phyloP scores from a whole-genome alignment of 2,888 invertebrate species.

The Stegana nigrithorax region DNA sequence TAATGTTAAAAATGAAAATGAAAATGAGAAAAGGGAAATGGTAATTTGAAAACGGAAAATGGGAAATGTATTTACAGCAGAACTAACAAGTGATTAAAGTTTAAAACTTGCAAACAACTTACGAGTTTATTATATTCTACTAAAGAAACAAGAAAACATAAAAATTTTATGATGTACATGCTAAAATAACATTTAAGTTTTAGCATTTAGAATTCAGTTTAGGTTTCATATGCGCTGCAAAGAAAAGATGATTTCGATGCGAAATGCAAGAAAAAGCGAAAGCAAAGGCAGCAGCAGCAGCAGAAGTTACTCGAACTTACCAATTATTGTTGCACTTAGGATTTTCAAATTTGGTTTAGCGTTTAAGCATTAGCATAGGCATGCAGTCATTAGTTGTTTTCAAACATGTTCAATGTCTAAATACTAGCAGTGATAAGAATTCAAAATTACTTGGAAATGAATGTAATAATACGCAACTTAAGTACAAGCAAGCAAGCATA shows the following conservation, averaged over 20 bases:
- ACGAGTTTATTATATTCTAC: constrained; percentile 34
- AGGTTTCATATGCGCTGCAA: constrained; percentile 16
- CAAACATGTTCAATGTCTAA: constrained; percentile 37
- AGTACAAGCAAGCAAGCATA: constrained; percentile 48
- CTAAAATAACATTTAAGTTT: constrained; percentile 10
- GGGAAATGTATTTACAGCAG: constrained; percentile 38
- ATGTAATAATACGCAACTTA: constrained; percentile 19
- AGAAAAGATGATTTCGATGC: constrained; percentile 19
- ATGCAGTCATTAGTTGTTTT: not conserved
- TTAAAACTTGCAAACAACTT: constrained; percentile 53
- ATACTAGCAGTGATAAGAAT: constrained; percentile 46
- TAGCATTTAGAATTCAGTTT: constrained; percentile 28
- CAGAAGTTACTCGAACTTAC: too few relatives aligned
- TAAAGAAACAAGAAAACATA: constrained; percentile 37
- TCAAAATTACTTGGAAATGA: constrained; percentile 47
- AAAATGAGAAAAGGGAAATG: constrained; percentile 24
- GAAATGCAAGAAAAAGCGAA: too few relatives aligned
- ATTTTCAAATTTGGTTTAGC: constrained; percentile 50
- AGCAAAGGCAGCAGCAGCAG: constrained; percentile 31
- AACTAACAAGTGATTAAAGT: constrained; percentile 54
- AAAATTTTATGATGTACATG: constrained; percentile 46
- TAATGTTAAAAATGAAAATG: constrained; percentile 21
- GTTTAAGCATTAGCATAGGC: not conserved
- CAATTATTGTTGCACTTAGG: constrained; percentile 53
- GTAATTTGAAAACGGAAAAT: not conserved